Evolutionary conservation across 2,888 invertebrate genomes (phyloP), one percentile per base, ranked within the genome.

Genomic region (Ophioninae sp.): DNA sequence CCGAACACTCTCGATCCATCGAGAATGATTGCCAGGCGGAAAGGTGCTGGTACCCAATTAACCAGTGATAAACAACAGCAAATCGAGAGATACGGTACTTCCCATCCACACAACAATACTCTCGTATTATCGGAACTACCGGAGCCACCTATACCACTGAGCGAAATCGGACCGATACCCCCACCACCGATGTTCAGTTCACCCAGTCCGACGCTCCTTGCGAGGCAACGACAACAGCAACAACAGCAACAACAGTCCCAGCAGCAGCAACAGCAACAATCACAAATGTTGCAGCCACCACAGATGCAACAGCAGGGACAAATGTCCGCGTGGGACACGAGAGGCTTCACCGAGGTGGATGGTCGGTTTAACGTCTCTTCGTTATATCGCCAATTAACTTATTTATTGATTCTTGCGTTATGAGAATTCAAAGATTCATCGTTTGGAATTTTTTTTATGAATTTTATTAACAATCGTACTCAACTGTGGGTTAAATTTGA

Each of bases 121-220:
- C 95, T 97, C 90, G 95, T 96, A 94, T 94, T 97, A 89, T 97
- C 97, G 88, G 97, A 97, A 93, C 94, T 98, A 92, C 98, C 98
- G 87, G 98, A 98, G 93, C 98, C 98, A 87, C 98, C 98, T 88
- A 98, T 98, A 91, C 97, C 97, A 79, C 94, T 98, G 86, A 97
- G 97, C 87, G 98, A 98, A 91, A 98, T 98, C 93, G 98, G 98
- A 86, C 98, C 98, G 87, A 97, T 97, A 93, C 97, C 97, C 91
- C 98, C 98, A 90, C 98, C 98, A 90, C 98, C 98, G 88, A 98
- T 98, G 98, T 98, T 98, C 95, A 97, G 97, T 93, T 97, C 97
- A 89, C 97, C 97, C 87, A 97, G 96, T 93, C 97, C 96, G 86
- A 95, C 94, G 86, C 93, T 96, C 88, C 93, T 95, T 85, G 93